Percentiles rank a stretch among this genome's conserved stretches.
Evolutionary conservation across 2,797 vertebrate genomes (phyloP).

Genomic region (Syngnathus acus): DNA sequence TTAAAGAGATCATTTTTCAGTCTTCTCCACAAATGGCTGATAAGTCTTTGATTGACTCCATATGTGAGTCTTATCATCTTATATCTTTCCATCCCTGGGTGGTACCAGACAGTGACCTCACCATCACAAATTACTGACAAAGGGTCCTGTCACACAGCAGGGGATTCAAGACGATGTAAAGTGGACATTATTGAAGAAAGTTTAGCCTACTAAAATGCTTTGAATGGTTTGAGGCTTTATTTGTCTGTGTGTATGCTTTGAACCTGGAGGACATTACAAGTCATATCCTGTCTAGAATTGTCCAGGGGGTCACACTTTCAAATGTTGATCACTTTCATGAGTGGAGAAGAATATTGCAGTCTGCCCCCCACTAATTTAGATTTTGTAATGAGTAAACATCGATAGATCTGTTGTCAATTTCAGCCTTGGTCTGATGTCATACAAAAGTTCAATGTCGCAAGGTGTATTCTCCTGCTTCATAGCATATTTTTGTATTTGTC

Average conservation of each 20-base stretch:
- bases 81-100: slow-evolving; percentile 31
- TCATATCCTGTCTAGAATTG: slow-evolving; percentile 57
- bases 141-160: slow-evolving; percentile 17
- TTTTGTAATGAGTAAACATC: slow-evolving; percentile 27
- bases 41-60: slow-evolving; percentile 29
- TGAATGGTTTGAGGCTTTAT: too few relatives aligned
- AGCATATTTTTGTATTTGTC: neutral
- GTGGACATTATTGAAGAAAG: slow-evolving; percentile 50
- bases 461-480: neutral
- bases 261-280: slow-evolving; percentile 40
- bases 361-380: slow-evolving; percentile 21
- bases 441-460: neutral
- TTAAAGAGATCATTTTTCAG: slow-evolving; percentile 44
- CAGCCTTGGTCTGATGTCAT: too few relatives aligned
- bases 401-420: slow-evolving; percentile 7
- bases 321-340: slow-evolving; percentile 48
- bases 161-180: slow-evolving; percentile 35
- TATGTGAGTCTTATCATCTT: slow-evolving; percentile 38
- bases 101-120: slow-evolving; percentile 61
- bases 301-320: slow-evolving; percentile 52
- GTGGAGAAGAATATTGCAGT: slow-evolving; percentile 36
- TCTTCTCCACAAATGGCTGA: slow-evolving; percentile 61
- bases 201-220: slow-evolving; percentile 23
- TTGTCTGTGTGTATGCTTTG: slow-evolving; percentile 15
- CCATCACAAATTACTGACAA: slow-evolving; percentile 27